A percentile compares a stretch with the other conserved stretches of the same genome.
These are phyloP conservation scores for Diaperis boleti DNA, from an alignment of 2,888 invertebrate genomes.

Conservation along the genomic window DNA sequence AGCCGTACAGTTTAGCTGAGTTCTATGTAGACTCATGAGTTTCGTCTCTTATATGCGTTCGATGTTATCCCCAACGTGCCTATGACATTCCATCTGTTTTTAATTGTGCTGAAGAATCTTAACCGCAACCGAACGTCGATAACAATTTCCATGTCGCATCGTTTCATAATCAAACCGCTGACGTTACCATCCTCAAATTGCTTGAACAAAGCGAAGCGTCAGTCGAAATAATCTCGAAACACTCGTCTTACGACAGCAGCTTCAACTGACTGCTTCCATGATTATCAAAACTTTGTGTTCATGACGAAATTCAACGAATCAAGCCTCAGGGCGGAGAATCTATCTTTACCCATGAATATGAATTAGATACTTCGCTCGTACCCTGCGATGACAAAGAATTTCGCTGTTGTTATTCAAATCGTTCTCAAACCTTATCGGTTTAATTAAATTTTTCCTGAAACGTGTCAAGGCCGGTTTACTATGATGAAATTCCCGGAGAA, in stretches of 20 bases:
- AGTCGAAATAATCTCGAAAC: neutral
- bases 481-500: constrained; percentile 5
- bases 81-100: too few relatives aligned
- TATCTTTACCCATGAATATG: constrained; percentile 7
- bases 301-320: neutral
- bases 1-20: too few relatives aligned
- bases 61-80: too few relatives aligned
- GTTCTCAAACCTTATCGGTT: neutral
- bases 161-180: neutral
- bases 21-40: too few relatives aligned
- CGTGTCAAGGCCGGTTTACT: constrained; percentile 7
- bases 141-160: too few relatives aligned
- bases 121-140: too few relatives aligned
- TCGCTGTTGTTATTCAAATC: constrained; percentile 23
- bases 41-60: too few relatives aligned
- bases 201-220: neutral
- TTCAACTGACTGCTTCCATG: neutral
- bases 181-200: neutral
- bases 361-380: constrained; percentile 1
- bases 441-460: constrained; percentile 21
- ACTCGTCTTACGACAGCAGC: neutral
- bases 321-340: neutral
- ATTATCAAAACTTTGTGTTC: neutral
- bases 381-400: neutral
- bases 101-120: too few relatives aligned